phyloP scores from a whole-genome alignment of 2,888 invertebrate genomes.

The Eupithecia vulgata region DNA sequence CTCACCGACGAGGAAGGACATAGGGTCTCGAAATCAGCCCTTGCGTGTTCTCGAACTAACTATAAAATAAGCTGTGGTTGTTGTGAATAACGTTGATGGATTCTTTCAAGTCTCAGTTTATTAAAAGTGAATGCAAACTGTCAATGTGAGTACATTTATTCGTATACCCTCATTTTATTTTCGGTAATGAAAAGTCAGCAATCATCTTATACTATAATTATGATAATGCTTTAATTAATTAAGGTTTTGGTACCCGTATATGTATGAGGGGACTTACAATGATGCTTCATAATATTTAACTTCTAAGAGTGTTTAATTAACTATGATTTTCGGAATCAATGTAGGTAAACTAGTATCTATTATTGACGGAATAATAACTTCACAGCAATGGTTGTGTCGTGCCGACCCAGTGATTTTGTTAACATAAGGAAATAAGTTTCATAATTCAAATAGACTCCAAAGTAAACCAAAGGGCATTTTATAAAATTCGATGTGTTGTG shows the following conservation, averaged over 20 bases:
- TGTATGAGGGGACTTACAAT: not conserved
- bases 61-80: not conserved
- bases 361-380: not conserved
- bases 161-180: slow-evolving; percentile 18
- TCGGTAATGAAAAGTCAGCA: not conserved
- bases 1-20: slow-evolving; percentile 48
- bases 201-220: not conserved
- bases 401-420: not conserved
- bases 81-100: not conserved
- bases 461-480: not conserved
- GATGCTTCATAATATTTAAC: not conserved
- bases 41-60: slow-evolving; percentile 24
- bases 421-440: not conserved
- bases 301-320: not conserved
- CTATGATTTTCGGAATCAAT: not conserved
- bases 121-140: slow-evolving; percentile 22
- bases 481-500: not conserved
- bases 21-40: slow-evolving; percentile 6
- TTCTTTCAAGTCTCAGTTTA: slow-evolving; percentile 5
- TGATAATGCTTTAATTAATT: not conserved
- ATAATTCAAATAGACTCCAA: not conserved
- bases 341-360: not conserved
- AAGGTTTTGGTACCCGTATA: not conserved
- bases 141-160: slow-evolving; percentile 36
- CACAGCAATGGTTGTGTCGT: not conserved